Evolutionary conservation across 2,888 invertebrate species (phyloP), one percentile per base, ranked within the genome.

Genomic region (Stenichneumon culpator): DNA sequence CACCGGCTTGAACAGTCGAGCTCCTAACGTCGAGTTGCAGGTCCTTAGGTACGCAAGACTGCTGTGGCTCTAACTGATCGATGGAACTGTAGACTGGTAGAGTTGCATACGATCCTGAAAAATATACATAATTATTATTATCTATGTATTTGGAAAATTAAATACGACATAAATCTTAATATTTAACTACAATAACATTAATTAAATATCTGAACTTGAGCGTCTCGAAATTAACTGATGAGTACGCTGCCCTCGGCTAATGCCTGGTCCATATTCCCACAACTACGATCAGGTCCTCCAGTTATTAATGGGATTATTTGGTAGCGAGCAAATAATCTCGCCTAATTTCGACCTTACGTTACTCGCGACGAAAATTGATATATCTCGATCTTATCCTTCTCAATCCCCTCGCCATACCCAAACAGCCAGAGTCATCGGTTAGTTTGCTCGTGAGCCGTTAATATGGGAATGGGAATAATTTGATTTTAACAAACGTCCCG

Each of bases 401-500:
- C 28, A 50, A 70, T 60, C 6, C 16, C 28, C 28, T 19, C 52
- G 19, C n/a, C 28, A 16, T 16, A 60, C 25, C 25, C 16, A 60
- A 16, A 25, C 60, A 7, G 11, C 50, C 19, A 70, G 50, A 50
- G 19, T n/a, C 52, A 57, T 72, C 44, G 57, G 54, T 57, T 75
- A n/a, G 79, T 70, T 74, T 72, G 52, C 74, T 79, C 44, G 83
- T 73, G 83, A 68, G 57, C 63, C 77, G 86, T 77, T 86, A 82
- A 84, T 80, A 82, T 52, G 28, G 83, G 54, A 83, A 87, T 86
- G 83, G 79, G 84, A 88, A 90, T 89, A 92, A 92, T 92, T 92
- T 91, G 92, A 93, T 93, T 93, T 93, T 90, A 91, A 92, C 92
- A 93, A 92, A 92, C 91, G 92, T 87, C 89, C 92, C 92, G 91